Percentiles rank a stretch among this genome's conserved stretches.
phyloP scores from a whole-genome alignment of 2,797 vertebrate genomes.

The Micropoecilia bifurca region DNA sequence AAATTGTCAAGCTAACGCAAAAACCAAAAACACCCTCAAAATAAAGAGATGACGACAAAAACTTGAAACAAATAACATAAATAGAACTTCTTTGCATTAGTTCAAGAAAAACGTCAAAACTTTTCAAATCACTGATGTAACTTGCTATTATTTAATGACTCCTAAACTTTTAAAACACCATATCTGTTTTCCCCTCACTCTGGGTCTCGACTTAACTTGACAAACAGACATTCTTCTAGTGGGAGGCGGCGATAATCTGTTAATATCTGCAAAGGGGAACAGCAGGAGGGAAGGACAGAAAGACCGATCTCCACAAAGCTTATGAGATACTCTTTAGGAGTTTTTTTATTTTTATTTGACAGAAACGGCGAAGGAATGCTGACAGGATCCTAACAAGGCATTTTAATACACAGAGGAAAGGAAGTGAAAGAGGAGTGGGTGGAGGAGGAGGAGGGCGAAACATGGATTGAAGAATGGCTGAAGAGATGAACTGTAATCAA shows the following conservation, averaged over 20 bases:
- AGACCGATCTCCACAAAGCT: conserved; percentile 66
- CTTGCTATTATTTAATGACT: conserved; percentile 6
- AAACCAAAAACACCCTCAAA: neutral
- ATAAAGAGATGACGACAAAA: neutral
- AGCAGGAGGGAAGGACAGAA: conserved; percentile 36
- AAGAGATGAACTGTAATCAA: conserved; percentile 53
- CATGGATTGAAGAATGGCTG: conserved; percentile 31
- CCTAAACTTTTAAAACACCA: conserved; percentile 4
- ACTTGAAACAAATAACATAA: neutral
- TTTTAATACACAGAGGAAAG: conserved; percentile 50
- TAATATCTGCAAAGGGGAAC: conserved; percentile 65
- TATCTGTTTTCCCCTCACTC: conserved; percentile 36
- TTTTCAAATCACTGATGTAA: neutral
- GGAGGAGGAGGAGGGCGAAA: conserved; percentile 26
- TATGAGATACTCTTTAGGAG: conserved; percentile 58
- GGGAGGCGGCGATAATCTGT: conserved; percentile 58
- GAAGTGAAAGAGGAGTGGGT: conserved; percentile 23
- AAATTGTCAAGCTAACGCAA: neutral
- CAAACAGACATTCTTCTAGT: conserved; percentile 55
- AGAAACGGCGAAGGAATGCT: conserved; percentile 20
- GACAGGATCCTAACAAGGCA: conserved; percentile 51
- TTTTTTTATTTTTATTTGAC: conserved; percentile 33
- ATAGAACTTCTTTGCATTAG: neutral
- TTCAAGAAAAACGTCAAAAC: neutral
- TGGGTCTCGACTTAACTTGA: conserved; percentile 53